These are phyloP conservation scores for Mixornis gularis DNA, from an alignment of 2,113 vertebrate genomes.

Conservation along the genomic window DNA sequence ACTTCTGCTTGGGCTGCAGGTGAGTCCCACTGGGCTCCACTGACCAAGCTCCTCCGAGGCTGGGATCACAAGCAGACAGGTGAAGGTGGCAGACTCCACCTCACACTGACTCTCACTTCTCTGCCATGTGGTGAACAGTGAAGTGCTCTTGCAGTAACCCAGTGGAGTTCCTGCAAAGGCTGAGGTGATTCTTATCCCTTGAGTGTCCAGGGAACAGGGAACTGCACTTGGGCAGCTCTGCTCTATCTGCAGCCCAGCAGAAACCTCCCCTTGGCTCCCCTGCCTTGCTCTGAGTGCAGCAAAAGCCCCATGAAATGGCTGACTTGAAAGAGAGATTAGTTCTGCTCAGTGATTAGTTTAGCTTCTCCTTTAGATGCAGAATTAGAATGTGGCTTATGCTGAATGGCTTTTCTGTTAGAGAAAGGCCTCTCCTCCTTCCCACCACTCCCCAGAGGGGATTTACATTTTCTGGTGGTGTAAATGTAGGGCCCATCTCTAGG, in stretches of 20 bases:
- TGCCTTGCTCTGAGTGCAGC: neutral
- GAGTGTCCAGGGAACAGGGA: accelerated
- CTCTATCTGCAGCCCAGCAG: neutral
- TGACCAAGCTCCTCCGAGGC: neutral
- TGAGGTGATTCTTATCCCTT: accelerated
- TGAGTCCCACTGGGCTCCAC: neutral
- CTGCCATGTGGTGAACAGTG: neutral
- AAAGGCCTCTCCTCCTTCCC: neutral
- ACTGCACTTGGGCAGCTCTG: accelerated
- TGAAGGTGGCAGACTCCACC: neutral
- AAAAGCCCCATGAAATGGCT: neutral
- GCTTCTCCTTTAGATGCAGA: neutral
- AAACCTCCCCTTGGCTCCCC: accelerated
- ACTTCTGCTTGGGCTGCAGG: neutral
- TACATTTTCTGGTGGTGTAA: neutral
- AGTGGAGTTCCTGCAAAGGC: accelerated
- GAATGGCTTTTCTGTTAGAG: neutral
- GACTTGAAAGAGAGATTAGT: neutral
- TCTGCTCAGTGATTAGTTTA: neutral
- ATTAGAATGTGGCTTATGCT: neutral
- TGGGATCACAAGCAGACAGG: neutral
- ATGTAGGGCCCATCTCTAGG: neutral
- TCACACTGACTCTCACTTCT: neutral
- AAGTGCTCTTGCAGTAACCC: neutral
- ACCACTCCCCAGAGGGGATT: neutral